phyloP scores from a whole-genome alignment of 2,113 vertebrate species.

The Pedionomus torquatus region DNA sequence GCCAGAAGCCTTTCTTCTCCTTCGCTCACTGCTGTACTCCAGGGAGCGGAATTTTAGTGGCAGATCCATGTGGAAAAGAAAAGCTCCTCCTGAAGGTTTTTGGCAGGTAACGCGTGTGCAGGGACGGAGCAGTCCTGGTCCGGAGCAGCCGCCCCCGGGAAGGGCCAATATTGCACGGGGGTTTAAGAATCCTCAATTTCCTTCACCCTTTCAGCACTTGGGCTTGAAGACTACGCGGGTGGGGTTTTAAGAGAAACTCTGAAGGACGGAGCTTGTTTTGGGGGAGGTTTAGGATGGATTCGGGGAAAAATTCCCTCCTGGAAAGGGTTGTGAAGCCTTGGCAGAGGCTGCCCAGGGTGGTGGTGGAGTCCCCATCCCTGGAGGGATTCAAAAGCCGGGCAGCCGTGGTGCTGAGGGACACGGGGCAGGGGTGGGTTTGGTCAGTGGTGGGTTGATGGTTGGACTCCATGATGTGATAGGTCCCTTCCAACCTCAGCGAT shows the following conservation, averaged over 20 bases:
- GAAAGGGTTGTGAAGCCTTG: not conserved
- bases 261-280: not conserved
- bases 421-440: not conserved
- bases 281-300: not conserved
- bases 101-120: fast-evolving
- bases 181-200: fast-evolving
- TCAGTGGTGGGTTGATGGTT: not conserved
- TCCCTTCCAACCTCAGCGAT: not conserved
- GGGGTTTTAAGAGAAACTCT: not conserved
- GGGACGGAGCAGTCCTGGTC: not conserved
- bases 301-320: not conserved
- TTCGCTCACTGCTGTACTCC: not conserved
- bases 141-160: not conserved
- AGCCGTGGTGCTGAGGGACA: not conserved
- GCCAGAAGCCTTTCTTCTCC: not conserved
- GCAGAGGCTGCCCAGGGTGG: not conserved
- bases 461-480: not conserved
- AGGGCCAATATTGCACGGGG: not conserved
- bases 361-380: not conserved
- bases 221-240: too few relatives aligned
- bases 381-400: not conserved
- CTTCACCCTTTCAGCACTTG: not conserved
- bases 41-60: not conserved
- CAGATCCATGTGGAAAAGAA: not conserved
- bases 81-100: not conserved